Evolutionary conservation across 2,113 vertebrate species (phyloP).

Genomic region (Pycnonotus jocosus): DNA sequence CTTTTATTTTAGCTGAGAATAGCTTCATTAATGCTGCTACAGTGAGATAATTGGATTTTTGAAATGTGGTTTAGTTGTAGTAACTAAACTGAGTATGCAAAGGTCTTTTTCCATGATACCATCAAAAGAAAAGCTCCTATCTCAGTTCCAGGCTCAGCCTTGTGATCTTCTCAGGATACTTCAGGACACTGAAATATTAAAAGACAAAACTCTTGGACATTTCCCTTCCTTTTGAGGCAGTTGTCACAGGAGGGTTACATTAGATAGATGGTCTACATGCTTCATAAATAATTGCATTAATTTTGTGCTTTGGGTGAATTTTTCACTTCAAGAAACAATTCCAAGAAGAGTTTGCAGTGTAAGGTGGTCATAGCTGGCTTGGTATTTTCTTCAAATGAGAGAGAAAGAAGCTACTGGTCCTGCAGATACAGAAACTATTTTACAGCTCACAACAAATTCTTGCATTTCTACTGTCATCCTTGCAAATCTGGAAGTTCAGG

Average conservation of each 20-base stretch:
- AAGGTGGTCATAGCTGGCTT: background rate
- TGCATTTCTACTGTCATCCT: background rate
- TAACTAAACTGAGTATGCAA: background rate
- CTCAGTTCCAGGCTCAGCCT: background rate
- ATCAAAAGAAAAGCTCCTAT: background rate
- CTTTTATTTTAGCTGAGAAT: background rate
- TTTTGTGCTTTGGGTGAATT: background rate
- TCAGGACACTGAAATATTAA: background rate
- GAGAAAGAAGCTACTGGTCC: background rate
- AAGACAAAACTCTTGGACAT: background rate
- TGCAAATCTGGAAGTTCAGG: background rate
- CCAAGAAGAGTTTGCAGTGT: background rate
- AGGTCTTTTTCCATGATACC: background rate
- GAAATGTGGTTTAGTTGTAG: background rate
- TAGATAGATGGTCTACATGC: background rate
- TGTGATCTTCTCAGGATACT: background rate
- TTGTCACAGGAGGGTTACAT: background rate
- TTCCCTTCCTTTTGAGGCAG: background rate
- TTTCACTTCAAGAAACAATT: background rate
- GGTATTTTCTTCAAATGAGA: background rate
- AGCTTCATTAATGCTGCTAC: background rate
- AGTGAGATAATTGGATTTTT: background rate
- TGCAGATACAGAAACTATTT: background rate
- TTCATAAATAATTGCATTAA: background rate
- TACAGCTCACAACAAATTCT: background rate